These are phyloP conservation scores for Notarius lentiginosus DNA, from an alignment of 2,113 vertebrate genomes.

Conservation along the genomic window DNA sequence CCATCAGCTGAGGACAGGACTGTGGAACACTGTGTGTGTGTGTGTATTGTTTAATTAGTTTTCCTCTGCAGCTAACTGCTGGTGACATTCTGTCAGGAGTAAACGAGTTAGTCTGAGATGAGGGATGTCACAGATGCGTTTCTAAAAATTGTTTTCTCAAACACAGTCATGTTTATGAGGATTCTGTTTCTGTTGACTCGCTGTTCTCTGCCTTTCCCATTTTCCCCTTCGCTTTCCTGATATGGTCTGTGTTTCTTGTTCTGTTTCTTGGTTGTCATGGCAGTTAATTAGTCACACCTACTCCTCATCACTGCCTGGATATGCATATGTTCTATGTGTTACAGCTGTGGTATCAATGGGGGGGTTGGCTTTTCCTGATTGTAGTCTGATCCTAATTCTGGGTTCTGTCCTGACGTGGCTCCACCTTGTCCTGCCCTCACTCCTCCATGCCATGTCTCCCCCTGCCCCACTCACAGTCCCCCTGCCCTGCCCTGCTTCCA, in stretches of 20 bases:
- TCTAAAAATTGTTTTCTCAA: background rate
- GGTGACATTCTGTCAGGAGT: conserved; percentile 62
- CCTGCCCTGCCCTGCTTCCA: background rate
- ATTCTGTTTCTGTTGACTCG: background rate
- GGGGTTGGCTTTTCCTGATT: background rate
- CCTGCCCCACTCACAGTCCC: background rate
- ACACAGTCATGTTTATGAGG: background rate
- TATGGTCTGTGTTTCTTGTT: background rate
- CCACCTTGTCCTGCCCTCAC: background rate
- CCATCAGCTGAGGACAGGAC: background rate
- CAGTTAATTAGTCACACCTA: conserved; percentile 1
- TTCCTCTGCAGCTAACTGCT: background rate
- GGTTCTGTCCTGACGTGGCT: background rate
- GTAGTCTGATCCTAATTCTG: background rate
- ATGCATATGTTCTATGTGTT: background rate
- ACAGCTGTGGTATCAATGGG: background rate
- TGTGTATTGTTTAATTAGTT: conserved; percentile 1
- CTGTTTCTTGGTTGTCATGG: background rate
- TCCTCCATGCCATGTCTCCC: too few relatives aligned
- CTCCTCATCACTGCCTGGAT: background rate
- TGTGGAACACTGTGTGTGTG: background rate
- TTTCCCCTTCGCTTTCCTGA: background rate
- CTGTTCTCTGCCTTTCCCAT: background rate
- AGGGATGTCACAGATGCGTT: background rate
- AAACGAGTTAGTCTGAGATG: conserved; percentile 43